Percentiles rank a stretch among this genome's conserved stretches.
Conservation (phyloP, 1,140 invertebrate species). For the Orchesella cincta region DNA sequence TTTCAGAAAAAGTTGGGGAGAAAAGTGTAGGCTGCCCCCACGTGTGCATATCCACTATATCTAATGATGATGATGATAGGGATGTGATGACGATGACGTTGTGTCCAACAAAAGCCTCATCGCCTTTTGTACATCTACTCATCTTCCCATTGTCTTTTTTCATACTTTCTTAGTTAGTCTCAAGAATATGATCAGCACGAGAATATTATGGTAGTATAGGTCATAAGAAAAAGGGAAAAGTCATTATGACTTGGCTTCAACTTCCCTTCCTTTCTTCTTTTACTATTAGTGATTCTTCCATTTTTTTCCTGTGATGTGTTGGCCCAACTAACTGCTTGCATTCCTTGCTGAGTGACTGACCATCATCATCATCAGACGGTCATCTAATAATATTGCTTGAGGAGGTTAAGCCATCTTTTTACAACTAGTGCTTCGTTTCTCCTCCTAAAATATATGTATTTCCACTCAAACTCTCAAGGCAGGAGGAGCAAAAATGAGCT, state of each 20-base stretch:
- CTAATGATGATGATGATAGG: too few species aligned
- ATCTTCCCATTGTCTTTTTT: too few species aligned
- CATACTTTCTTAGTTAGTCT: too few species aligned
- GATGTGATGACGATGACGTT: too few species aligned
- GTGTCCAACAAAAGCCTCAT: too few species aligned
- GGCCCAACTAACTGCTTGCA: neutral
- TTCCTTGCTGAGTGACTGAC: neutral
- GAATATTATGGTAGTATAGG: neutral
- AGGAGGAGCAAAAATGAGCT: constrained; percentile 16
- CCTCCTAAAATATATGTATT: neutral
- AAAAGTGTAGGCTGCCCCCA: too few species aligned
- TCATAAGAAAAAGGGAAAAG: neutral
- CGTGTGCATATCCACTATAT: too few species aligned
- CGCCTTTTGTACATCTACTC: too few species aligned
- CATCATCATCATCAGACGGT: neutral
- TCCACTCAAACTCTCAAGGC: neutral
- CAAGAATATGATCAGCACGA: too few species aligned
- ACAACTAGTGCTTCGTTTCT: neutral
- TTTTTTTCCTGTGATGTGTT: too few species aligned
- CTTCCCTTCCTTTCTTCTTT: neutral
- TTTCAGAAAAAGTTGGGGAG: too few species aligned
- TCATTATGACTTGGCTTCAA: neutral
- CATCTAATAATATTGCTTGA: constrained; percentile 8
- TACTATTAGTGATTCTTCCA: too few species aligned
- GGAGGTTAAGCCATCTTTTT: constrained; percentile 2